A percentile compares a stretch with the other conserved stretches of the same genome.
Evolutionary conservation across 2,888 invertebrate genomes (phyloP).

Genomic region (Cancer borealis): DNA sequence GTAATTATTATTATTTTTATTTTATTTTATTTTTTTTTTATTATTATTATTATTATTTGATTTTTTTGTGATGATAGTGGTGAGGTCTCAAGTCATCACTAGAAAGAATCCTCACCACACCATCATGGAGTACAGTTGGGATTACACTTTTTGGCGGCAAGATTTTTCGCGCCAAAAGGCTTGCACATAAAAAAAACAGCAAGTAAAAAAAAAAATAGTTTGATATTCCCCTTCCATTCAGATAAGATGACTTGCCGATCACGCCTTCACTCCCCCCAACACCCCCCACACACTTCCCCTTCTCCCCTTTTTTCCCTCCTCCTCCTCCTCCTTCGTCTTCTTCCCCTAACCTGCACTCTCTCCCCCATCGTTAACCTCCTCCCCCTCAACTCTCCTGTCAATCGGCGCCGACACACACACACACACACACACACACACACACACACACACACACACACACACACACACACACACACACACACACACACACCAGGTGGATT

Average conservation of each 20-base stretch:
- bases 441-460: background rate
- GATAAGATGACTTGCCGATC: background rate
- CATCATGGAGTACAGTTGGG: background rate
- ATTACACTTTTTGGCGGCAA: background rate
- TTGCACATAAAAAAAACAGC: background rate
- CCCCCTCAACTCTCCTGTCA: background rate
- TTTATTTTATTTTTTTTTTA: no score
- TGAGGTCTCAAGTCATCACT: background rate
- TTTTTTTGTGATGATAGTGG: background rate
- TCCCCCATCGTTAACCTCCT: background rate
- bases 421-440: conserved; percentile 43
- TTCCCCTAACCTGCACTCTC: background rate
- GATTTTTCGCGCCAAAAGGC: background rate
- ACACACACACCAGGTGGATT: background rate
- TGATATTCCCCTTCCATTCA: conserved; percentile 1
- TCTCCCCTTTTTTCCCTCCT: background rate
- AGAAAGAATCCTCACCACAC: background rate
- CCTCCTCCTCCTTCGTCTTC: background rate
- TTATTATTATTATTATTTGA: no score
- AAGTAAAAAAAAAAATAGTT: background rate
- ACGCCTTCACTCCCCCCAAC: background rate
- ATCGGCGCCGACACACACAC: background rate
- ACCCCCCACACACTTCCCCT: background rate
- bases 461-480: background rate
- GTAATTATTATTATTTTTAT: no score